Evolutionary conservation across 2,113 vertebrate genomes (phyloP).

Genomic region (Isurus oxyrinchus): DNA sequence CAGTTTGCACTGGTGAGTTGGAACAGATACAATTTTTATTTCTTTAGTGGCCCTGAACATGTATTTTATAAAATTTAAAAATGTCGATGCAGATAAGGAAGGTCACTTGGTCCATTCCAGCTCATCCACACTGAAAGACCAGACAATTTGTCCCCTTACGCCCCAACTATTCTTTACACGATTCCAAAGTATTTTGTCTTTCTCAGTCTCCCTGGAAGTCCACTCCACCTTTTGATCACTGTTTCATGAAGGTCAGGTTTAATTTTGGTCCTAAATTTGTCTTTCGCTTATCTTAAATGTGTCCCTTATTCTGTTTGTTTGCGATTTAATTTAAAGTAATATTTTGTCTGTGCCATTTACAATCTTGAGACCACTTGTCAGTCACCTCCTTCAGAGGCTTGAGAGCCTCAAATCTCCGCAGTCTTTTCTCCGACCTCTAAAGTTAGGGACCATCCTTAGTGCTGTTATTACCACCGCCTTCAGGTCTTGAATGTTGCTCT

Average conservation of each 20-base stretch:
- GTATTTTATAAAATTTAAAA: neutral
- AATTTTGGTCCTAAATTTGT: too few species aligned
- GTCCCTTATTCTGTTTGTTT: too few species aligned
- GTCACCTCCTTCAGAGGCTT: too few species aligned
- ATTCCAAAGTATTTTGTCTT: neutral
- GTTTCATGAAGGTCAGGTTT: too few species aligned
- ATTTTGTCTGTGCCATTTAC: too few species aligned
- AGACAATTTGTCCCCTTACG: neutral
- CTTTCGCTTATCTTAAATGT: too few species aligned
- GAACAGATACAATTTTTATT: conserved; percentile 9
- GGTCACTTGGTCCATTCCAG: neutral
- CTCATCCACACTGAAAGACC: neutral
- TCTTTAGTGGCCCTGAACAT: neutral
- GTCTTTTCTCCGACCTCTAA: too few species aligned
- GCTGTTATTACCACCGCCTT: neutral
- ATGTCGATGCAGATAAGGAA: too few species aligned
- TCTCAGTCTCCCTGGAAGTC: neutral
- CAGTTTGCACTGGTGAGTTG: conserved; percentile 90
- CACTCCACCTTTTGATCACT: neutral
- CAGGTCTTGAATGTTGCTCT: neutral
- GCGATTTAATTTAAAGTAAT: too few species aligned
- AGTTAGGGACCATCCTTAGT: neutral
- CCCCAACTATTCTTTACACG: neutral
- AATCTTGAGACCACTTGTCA: too few species aligned
- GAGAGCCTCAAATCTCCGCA: too few species aligned